Evolutionary conservation across 37 sponge, comb jelly and placozoan species (phyloP).

Genomic region (Axinella damicornis): DNA sequence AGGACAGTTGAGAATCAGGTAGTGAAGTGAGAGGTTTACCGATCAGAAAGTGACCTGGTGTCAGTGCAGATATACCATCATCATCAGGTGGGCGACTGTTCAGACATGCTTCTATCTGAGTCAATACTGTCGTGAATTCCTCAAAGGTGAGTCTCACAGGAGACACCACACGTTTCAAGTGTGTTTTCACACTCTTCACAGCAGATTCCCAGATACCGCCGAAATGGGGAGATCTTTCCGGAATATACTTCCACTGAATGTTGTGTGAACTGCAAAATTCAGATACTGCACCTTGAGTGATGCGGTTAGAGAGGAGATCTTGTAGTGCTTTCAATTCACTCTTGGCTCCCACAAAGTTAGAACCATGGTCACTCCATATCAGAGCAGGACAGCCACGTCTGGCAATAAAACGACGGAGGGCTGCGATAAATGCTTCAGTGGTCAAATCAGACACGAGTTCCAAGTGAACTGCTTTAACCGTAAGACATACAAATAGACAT

Average conservation of each 20-base stretch:
- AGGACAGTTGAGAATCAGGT: too few relatives aligned
- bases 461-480: slow-evolving; percentile 33
- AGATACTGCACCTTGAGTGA: slow-evolving; percentile 21
- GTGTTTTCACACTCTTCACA: too few relatives aligned
- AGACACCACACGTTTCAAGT: too few relatives aligned
- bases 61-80: too few relatives aligned
- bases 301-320: neutral
- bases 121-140: too few relatives aligned
- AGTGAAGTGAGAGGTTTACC: too few relatives aligned
- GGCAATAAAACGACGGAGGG: slow-evolving; percentile 35
- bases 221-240: slow-evolving; percentile 36
- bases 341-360: slow-evolving; percentile 43
- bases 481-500: slow-evolving; percentile 28
- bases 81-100: too few relatives aligned
- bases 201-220: slow-evolving; percentile 50
- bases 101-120: too few relatives aligned
- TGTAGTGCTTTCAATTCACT: slow-evolving; percentile 35
- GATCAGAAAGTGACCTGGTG: too few relatives aligned
- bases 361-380: slow-evolving; percentile 41
- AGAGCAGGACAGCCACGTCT: slow-evolving; percentile 24
- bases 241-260: slow-evolving; percentile 32
- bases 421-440: slow-evolving; percentile 40
- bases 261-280: slow-evolving; percentile 7
- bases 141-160: too few relatives aligned
- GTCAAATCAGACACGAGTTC: slow-evolving; percentile 44